These are phyloP conservation scores for Prosapia bicincta DNA, from an alignment of 2,888 invertebrate genomes.

Conservation along the genomic window DNA sequence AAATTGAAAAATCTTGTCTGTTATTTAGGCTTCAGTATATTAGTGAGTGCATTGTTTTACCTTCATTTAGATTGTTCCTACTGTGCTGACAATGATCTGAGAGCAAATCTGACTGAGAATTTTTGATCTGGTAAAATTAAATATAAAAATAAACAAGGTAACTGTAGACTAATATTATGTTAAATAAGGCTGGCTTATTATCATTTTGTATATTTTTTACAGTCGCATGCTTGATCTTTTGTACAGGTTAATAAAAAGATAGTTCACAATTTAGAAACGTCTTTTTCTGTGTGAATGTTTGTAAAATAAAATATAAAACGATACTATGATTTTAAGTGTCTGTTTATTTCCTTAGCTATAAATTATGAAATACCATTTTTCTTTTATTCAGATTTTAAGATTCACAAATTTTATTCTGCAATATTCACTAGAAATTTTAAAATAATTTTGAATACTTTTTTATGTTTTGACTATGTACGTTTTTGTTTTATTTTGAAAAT, in stretches of 20 bases:
- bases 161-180: conserved; percentile 22
- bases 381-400: too few relatives aligned
- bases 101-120: not conserved
- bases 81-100: not conserved
- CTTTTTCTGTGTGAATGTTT: conserved; percentile 27
- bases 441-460: too few relatives aligned
- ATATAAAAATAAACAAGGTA: conserved; percentile 18
- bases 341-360: not conserved
- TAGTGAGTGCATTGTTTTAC: not conserved
- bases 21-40: not conserved
- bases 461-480: too few relatives aligned
- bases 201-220: conserved; percentile 27
- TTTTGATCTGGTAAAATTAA: conserved; percentile 15
- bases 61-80: conserved; percentile 17
- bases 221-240: conserved; percentile 26
- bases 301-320: conserved; percentile 24
- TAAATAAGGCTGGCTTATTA: conserved; percentile 21
- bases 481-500: too few relatives aligned
- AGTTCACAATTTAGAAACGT: conserved; percentile 14
- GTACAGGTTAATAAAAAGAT: conserved; percentile 19
- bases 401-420: too few relatives aligned
- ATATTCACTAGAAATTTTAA: too few relatives aligned
- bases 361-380: too few relatives aligned
- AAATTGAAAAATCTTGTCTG: not conserved
- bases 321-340: conserved; percentile 13